These are phyloP conservation scores for Brienomyrus longianalis DNA, from an alignment of 2,113 vertebrate species.

Conservation along the genomic window DNA sequence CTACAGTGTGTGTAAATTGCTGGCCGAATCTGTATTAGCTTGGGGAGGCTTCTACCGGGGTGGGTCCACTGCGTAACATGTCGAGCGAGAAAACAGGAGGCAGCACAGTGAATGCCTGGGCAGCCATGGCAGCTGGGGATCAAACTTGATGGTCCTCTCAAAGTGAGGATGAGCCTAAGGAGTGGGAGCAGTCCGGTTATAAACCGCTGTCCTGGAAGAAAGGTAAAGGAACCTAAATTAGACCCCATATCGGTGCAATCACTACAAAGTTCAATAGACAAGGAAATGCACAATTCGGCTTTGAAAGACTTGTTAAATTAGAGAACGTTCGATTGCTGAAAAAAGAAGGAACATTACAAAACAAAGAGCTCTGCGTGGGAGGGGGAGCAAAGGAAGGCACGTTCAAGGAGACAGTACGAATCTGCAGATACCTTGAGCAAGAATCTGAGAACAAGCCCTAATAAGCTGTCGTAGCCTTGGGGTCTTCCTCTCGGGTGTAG, in stretches of 20 bases:
- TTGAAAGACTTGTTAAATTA: not conserved
- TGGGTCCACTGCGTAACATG: not conserved
- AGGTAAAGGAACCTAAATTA: not conserved
- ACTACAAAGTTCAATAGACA: not conserved
- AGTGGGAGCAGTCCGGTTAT: not conserved
- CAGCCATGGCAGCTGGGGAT: not conserved
- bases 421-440: constrained; percentile 7
- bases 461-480: not conserved
- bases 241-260: not conserved
- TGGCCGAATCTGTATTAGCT: not conserved
- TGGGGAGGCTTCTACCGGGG: not conserved
- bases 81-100: not conserved
- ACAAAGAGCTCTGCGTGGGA: not conserved
- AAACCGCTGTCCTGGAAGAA: not conserved
- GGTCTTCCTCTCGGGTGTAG: not conserved
- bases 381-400: not conserved
- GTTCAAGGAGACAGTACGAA: not conserved
- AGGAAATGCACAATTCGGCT: not conserved
- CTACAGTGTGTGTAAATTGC: not conserved
- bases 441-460: not conserved
- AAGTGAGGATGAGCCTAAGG: not conserved
- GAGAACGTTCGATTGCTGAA: not conserved
- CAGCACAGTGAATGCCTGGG: not conserved
- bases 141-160: not conserved
- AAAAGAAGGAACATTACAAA: not conserved